Evolutionary conservation across 35 echinoderm and acorn worm species (phyloP).

Genomic region (Acanthaster planci): DNA sequence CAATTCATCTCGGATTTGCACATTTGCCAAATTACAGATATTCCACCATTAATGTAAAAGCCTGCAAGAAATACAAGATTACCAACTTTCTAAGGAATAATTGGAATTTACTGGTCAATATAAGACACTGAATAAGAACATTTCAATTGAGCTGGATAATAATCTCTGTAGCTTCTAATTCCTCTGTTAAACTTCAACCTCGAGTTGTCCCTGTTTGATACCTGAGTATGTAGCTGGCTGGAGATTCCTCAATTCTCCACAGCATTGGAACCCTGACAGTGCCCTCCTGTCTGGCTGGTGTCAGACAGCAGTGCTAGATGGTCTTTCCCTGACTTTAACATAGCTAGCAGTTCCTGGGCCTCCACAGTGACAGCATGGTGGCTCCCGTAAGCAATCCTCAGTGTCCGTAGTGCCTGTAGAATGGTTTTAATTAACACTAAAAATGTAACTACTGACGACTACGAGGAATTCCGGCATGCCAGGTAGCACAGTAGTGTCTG

Average conservation of each 20-base stretch:
- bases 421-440: background rate
- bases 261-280: background rate
- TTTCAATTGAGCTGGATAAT: background rate
- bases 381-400: slow-evolving; percentile 29
- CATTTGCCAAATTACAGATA: too few relatives aligned
- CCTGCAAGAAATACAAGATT: too few relatives aligned
- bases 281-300: background rate
- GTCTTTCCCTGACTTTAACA: background rate
- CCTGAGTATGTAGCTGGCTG: background rate
- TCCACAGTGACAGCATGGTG: background rate
- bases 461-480: background rate
- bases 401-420: background rate
- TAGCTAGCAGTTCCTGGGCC: slow-evolving; percentile 22
- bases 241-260: background rate
- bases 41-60: too few relatives aligned
- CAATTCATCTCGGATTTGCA: too few relatives aligned
- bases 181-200: background rate
- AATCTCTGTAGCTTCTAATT: too few relatives aligned
- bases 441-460: background rate
- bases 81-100: too few relatives aligned
- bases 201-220: background rate
- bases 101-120: too few relatives aligned
- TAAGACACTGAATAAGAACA: too few relatives aligned
- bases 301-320: background rate
- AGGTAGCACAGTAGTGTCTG: too few relatives aligned